Conservation (phyloP, 2,888 invertebrate species). For the Trilocha varians region DNA sequence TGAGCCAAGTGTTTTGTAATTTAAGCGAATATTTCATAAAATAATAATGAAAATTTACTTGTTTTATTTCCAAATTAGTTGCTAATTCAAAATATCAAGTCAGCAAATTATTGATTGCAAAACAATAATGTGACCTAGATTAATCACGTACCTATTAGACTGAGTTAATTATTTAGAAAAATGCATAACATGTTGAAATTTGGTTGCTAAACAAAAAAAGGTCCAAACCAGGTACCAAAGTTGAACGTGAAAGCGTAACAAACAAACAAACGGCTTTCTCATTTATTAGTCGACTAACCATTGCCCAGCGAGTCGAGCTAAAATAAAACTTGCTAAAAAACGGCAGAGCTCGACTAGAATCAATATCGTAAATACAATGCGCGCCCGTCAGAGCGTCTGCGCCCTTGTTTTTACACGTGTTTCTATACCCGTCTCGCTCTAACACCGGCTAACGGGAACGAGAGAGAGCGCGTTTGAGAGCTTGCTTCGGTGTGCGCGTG, state of each 20-base stretch:
- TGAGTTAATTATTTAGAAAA: too few relatives aligned
- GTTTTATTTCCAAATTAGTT: constrained; percentile 8
- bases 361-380: constrained; percentile 41
- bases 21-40: constrained; percentile 10
- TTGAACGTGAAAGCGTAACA: too few relatives aligned
- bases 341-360: constrained; percentile 17
- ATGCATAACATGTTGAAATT: too few relatives aligned
- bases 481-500: constrained; percentile 57
- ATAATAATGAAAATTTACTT: constrained; percentile 7
- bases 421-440: constrained; percentile 27
- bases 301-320: constrained; percentile 3
- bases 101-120: too few relatives aligned
- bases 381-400: constrained; percentile 43
- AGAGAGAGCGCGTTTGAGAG: constrained; percentile 38
- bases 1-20: constrained; percentile 8
- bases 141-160: too few relatives aligned
- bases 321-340: constrained; percentile 12
- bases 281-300: too few relatives aligned
- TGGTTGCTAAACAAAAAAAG: too few relatives aligned
- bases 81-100: too few relatives aligned
- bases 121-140: too few relatives aligned
- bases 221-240: too few relatives aligned
- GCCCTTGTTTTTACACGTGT: constrained; percentile 58
- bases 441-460: constrained; percentile 11
- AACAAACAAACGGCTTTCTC: too few relatives aligned